phyloP scores from a whole-genome alignment of 1,140 invertebrate genomes.

The Chymomyza costata region DNA sequence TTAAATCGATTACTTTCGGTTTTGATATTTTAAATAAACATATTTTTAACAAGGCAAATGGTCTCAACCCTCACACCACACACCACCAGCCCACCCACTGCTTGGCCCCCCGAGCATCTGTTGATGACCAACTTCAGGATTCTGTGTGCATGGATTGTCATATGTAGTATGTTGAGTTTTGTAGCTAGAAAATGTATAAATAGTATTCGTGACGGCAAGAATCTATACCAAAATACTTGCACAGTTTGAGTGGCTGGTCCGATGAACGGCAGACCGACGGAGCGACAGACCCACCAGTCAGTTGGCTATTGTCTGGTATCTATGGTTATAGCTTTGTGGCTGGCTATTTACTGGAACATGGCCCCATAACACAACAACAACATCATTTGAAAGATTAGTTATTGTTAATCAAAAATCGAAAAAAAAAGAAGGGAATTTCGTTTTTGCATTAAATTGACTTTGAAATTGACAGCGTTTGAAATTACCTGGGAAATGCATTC shows the following conservation, averaged over 20 bases:
- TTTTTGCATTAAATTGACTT: constrained; percentile 68
- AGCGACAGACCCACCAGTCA: too few relatives aligned
- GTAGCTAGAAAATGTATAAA: constrained; percentile 44
- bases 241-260: too few relatives aligned
- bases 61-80: too few relatives aligned
- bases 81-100: too few relatives aligned
- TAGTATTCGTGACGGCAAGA: constrained; percentile 47
- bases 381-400: constrained; percentile 47
- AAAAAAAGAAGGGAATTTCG: constrained; percentile 38
- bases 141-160: constrained; percentile 18
- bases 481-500: constrained; percentile 26
- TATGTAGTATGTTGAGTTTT: constrained; percentile 48
- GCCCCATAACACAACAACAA: constrained; percentile 22
- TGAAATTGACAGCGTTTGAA: constrained; percentile 47
- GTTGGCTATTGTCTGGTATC: too few relatives aligned
- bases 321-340: too few relatives aligned
- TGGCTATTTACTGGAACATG: too few relatives aligned
- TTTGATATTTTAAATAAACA: constrained; percentile 75
- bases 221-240: too few relatives aligned
- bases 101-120: constrained; percentile 13
- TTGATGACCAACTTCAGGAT: constrained; percentile 9
- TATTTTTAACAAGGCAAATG: constrained; percentile 44
- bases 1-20: constrained; percentile 74
- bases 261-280: too few relatives aligned
- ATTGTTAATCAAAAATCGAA: constrained; percentile 66